Evolutionary conservation across 2,888 invertebrate genomes (phyloP).

Genomic region (Pyrocoelia pectoralis): DNA sequence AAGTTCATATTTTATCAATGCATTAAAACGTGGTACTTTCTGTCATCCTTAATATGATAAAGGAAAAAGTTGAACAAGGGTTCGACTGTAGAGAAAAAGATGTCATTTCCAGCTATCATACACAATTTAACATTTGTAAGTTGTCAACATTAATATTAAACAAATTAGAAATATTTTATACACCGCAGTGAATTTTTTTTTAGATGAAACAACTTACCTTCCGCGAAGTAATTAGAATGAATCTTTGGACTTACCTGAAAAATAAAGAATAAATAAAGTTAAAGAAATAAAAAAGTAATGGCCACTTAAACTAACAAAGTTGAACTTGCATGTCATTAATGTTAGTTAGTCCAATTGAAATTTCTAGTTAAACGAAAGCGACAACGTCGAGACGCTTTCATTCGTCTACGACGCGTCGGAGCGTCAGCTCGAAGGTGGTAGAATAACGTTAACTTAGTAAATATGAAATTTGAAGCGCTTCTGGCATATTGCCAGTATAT

Average conservation of each 20-base stretch:
- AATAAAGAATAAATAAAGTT: neutral
- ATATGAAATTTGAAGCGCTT: conserved; percentile 58
- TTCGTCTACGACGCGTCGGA: conserved; percentile 37
- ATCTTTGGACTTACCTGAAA: neutral
- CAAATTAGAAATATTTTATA: neutral
- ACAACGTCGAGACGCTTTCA: conserved; percentile 40
- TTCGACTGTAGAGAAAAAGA: conserved; percentile 4
- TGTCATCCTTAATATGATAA: conserved; percentile 12
- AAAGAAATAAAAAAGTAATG: neutral
- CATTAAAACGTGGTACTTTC: neutral
- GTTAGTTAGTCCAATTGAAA: conserved; percentile 2
- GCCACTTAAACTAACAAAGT: neutral
- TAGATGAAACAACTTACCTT: too few relatives aligned
- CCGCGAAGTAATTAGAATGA: too few relatives aligned
- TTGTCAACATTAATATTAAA: conserved; percentile 7
- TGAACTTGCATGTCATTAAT: neutral
- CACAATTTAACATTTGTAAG: neutral
- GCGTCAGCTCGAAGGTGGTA: conserved; percentile 45
- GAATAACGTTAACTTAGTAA: conserved; percentile 55
- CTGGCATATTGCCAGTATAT: conserved; percentile 51
- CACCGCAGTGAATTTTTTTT: too few relatives aligned
- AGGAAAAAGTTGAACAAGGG: conserved; percentile 14
- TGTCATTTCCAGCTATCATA: neutral
- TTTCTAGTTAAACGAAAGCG: conserved; percentile 16
- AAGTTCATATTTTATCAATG: neutral